Evolutionary conservation across 2,113 vertebrate species (phyloP), one percentile per base, ranked within the genome.

Genomic region (Nymphicus hollandicus): DNA sequence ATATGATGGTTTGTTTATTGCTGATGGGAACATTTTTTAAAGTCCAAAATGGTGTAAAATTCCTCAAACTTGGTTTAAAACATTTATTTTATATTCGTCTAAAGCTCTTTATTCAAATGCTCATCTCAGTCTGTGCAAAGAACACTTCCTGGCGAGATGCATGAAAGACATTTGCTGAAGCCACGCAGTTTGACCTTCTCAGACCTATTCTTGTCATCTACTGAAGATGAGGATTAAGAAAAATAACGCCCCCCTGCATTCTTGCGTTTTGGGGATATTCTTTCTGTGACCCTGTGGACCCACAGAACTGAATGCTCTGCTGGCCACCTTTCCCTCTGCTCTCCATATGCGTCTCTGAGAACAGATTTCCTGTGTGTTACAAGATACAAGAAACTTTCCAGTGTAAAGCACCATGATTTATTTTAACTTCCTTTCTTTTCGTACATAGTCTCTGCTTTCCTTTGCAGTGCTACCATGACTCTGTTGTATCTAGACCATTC

Each of bases 221-320:
- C 17, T 81, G 39, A 88, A 81, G 35, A 81, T 35, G 12, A 29
- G 8, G 18, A 50, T 80, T 46, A 82, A 65, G 37, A 69, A 74
- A 86, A 81, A 65, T 37, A 18, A 18, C 3, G 2, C 2, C 8
- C 5, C 8, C 2, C 11, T 6, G 0, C 24, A 41, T 69, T 61
- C 66, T 61, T 93, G 44, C 4, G 1, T 77, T 80, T 87, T 60
- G 46, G 33, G 39, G 5, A 24, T 66, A 29, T 43, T 91, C 14
- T 25, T 73, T 76, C 76, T 92, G 24, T 66, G 6, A 44, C 13
- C 7, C 18, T 58, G 33, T 44, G 47, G 41, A 83, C 35, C 17
- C 27, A 27, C 4, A 37, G 37, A 66, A 35, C 4, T 66, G 18
- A 18, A 27, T 80, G 15, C 18, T 76, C 9, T 74, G 9, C 19